Conservation (phyloP, 2,797 vertebrate genomes). For the Channa striata region DNA sequence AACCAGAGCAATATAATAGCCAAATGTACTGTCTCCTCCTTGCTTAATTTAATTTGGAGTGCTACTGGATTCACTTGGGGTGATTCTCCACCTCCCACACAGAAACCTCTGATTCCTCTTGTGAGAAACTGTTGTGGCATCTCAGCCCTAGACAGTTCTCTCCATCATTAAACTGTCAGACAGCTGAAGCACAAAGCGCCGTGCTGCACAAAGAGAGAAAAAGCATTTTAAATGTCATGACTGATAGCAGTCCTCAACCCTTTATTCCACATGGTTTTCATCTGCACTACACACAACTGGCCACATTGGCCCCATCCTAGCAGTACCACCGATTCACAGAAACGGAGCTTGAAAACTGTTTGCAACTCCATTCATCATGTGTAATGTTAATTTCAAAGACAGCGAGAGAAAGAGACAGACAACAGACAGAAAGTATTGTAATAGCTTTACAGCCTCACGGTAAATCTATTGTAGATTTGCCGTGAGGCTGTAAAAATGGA, state of each 20-base stretch:
- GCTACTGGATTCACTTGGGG: constrained; percentile 12
- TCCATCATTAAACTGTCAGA: constrained; percentile 28
- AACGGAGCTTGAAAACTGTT: background rate
- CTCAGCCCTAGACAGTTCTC: constrained; percentile 17
- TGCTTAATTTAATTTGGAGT: constrained; percentile 22
- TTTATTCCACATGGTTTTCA: constrained; percentile 4
- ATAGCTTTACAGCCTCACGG: too few species aligned
- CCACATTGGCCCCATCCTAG: background rate
- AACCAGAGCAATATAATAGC: constrained; percentile 7
- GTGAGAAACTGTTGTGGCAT: constrained; percentile 28
- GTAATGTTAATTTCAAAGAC: too few species aligned
- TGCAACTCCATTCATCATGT: too few species aligned
- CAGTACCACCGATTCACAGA: constrained; percentile 9
- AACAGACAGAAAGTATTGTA: too few species aligned
- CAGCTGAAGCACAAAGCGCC: constrained; percentile 9
- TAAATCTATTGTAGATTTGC: too few species aligned
- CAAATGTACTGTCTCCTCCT: constrained; percentile 15
- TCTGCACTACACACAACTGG: background rate
- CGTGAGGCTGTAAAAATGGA: too few species aligned
- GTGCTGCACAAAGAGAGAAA: constrained; percentile 15
- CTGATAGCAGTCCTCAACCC: constrained; percentile 7
- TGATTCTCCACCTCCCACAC: constrained; percentile 27
- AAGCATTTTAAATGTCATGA: constrained; percentile 32
- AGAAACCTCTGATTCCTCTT: constrained; percentile 19
- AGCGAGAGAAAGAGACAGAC: too few species aligned